Conservation (phyloP, 2,888 invertebrate species). For the Metacarcinus magister region DNA sequence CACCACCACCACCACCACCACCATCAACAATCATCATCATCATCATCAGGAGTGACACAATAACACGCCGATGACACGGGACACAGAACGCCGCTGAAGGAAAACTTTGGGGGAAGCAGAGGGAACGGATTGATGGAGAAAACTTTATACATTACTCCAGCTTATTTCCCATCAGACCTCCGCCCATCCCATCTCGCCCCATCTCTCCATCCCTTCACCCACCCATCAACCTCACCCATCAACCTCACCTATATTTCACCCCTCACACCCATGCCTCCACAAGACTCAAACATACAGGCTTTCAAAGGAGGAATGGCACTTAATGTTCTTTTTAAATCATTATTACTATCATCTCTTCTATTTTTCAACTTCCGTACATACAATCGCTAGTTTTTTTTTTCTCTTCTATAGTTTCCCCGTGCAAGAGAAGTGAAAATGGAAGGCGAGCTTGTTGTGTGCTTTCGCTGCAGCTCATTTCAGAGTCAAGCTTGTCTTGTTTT, state of each 20-base stretch:
- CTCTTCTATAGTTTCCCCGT: not conserved
- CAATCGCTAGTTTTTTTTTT: too few relatives aligned
- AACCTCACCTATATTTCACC: too few relatives aligned
- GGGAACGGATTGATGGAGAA: conserved; percentile 66
- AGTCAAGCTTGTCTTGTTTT: conserved; percentile 19
- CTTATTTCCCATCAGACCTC: conserved; percentile 71
- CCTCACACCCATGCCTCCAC: too few relatives aligned
- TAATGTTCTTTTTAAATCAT: too few relatives aligned
- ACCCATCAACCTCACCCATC: not conserved
- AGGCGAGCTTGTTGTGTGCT: not conserved
- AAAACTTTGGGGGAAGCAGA: conserved; percentile 4
- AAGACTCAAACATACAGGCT: too few relatives aligned
- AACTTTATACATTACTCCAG: conserved; percentile 73
- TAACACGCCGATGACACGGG: not conserved
- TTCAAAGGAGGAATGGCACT: too few relatives aligned
- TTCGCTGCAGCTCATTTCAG: not conserved
- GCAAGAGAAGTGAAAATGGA: not conserved
- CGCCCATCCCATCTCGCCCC: not conserved
- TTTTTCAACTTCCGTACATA: too few relatives aligned
- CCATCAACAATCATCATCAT: not conserved
- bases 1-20: not conserved
- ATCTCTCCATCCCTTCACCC: not conserved
- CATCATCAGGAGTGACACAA: not conserved
- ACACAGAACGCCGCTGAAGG: not conserved
- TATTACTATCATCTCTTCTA: too few relatives aligned